A percentile compares a stretch with the other conserved stretches of the same genome.
These are phyloP conservation scores for Amitus sp. DNA, from an alignment of 2,888 invertebrate genomes.

Conservation along the genomic window DNA sequence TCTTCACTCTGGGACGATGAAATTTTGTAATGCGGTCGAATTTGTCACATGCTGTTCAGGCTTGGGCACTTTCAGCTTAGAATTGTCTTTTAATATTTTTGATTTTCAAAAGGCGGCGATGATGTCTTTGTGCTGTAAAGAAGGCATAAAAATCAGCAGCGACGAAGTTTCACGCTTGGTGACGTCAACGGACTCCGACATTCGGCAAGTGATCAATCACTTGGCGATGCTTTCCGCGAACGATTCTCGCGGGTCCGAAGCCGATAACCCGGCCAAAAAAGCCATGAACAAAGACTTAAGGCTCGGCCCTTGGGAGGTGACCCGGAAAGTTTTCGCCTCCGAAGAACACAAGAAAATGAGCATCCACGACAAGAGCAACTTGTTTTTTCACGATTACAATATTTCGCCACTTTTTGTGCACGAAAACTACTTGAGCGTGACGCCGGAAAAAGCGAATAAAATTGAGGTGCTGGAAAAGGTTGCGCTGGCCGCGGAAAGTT, in stretches of 20 bases:
- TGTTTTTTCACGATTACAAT: conserved; percentile 98
- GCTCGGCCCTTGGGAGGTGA: conserved; percentile 94
- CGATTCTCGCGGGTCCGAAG: too few relatives aligned
- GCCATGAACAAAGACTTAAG: conserved; percentile 81
- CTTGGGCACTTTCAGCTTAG: too few relatives aligned
- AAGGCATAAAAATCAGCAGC: conserved; percentile 81
- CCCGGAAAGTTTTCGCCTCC: conserved; percentile 86
- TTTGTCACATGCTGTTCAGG: too few relatives aligned
- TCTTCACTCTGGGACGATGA: too few relatives aligned
- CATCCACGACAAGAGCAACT: conserved; percentile 83
- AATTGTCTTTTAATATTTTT: too few relatives aligned
- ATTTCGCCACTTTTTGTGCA: conserved; percentile 97
- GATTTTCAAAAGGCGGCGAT: conserved; percentile 85
- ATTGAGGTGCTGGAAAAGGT: conserved; percentile 75
- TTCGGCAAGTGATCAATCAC: conserved; percentile 92
- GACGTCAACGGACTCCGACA: conserved; percentile 88
- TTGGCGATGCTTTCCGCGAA: conserved; percentile 80
- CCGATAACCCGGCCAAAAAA: conserved; percentile 27
- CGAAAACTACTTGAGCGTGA: conserved; percentile 91
- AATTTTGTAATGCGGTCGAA: too few relatives aligned
- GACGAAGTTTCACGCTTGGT: conserved; percentile 87
- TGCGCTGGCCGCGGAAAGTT: conserved; percentile 84
- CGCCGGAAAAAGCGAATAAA: conserved; percentile 81
- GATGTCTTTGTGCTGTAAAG: conserved; percentile 91
- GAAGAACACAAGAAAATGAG: conserved; percentile 82